Percentiles rank a stretch among this genome's conserved stretches.
Evolutionary conservation across 2,888 invertebrate species (phyloP).

Genomic region (Automeris io): DNA sequence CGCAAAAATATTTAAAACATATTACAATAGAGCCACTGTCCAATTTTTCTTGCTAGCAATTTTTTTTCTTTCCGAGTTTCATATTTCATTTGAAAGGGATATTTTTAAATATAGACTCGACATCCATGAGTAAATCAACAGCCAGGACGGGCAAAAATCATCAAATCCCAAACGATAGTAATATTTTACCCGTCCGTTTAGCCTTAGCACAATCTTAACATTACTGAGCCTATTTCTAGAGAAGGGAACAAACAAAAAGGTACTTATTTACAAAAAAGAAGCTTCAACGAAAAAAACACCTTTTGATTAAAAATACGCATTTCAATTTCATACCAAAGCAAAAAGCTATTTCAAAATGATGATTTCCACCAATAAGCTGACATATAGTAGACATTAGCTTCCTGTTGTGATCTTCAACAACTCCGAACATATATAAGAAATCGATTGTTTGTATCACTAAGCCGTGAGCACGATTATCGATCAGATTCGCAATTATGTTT

Average conservation of each 20-base stretch:
- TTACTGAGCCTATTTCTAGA: background rate
- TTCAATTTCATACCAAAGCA: constrained; percentile 39
- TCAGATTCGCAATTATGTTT: too few species aligned
- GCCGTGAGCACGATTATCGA: background rate
- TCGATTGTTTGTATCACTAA: constrained; percentile 1
- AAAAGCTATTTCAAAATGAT: constrained; percentile 32
- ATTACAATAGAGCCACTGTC: too few species aligned
- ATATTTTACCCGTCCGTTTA: background rate
- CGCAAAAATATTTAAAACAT: too few species aligned
- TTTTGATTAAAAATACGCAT: constrained; percentile 7
- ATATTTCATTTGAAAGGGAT: too few species aligned
- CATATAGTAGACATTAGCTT: background rate
- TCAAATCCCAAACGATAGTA: background rate
- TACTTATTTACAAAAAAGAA: constrained; percentile 59
- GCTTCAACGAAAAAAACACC: constrained; percentile 24
- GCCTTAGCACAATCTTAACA: background rate
- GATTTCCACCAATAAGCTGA: constrained; percentile 33
- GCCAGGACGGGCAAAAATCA: background rate
- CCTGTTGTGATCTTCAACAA: background rate
- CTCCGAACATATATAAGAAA: background rate
- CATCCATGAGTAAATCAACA: background rate
- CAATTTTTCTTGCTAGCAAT: too few species aligned
- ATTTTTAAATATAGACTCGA: too few species aligned
- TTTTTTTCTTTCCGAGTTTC: too few species aligned
- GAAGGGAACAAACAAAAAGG: constrained; percentile 18